A percentile compares a stretch with the other conserved stretches of the same genome.
Evolutionary conservation across 2,888 invertebrate species (phyloP).

Genomic region (Trilocha varians): DNA sequence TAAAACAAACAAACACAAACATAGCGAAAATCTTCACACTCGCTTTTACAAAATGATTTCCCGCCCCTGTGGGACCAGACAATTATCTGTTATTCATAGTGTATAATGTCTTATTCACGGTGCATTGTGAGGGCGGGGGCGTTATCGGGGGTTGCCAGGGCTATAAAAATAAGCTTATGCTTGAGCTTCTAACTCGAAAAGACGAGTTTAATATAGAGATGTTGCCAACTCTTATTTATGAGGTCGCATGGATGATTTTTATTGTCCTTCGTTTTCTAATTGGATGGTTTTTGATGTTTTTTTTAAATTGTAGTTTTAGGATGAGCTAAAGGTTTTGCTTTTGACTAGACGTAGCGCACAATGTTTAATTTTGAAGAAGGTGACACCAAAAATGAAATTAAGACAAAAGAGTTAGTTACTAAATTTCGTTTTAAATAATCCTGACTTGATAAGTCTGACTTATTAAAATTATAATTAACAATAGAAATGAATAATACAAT

Average conservation of each 20-base stretch:
- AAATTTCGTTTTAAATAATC: too few relatives aligned
- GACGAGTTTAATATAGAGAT: constrained; percentile 30
- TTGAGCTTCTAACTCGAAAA: constrained; percentile 47
- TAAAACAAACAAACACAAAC: background rate
- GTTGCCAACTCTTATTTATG: constrained; percentile 17
- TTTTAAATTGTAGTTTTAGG: too few relatives aligned
- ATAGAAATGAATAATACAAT: constrained; percentile 7
- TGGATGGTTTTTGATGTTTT: too few relatives aligned
- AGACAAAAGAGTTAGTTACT: too few relatives aligned
- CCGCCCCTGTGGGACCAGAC: constrained; percentile 23
- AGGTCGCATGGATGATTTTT: background rate
- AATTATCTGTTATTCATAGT: constrained; percentile 57
- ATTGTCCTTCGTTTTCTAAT: too few relatives aligned
- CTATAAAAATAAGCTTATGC: constrained; percentile 72
- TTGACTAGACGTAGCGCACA: too few relatives aligned
- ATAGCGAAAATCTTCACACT: background rate
- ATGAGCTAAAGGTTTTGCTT: too few relatives aligned
- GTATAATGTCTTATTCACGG: constrained; percentile 47
- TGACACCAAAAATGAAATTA: too few relatives aligned
- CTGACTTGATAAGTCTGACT: too few relatives aligned
- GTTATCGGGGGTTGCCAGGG: constrained; percentile 60
- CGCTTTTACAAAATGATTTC: background rate
- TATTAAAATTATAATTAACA: background rate
- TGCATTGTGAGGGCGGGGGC: constrained; percentile 50
- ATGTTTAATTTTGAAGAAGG: too few relatives aligned